Evolutionary conservation across 2,888 invertebrate species (phyloP), one percentile per base, ranked within the genome.

Genomic region (Podotricha telesiphe): DNA sequence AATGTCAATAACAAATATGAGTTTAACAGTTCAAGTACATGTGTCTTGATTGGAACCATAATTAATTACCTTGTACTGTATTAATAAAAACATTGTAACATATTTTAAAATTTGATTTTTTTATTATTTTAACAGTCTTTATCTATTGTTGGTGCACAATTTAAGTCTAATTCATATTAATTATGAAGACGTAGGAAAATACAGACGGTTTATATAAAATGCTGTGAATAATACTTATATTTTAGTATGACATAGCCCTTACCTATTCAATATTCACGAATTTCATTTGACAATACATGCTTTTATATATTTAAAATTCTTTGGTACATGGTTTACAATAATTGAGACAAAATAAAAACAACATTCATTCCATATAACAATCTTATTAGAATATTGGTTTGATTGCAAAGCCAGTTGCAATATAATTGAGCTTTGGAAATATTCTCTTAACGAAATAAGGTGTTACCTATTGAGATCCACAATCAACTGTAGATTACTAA

Each of bases 401-500:
- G 76, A 70, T 62, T 71, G 77, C 78, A 78, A 59, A 79, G 68
- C 70, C 69, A 74, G 73, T 77, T 71, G 74, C 73, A 74, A 79
- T 79, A 77, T 76, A 79, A 79, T 86, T 88, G 87, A 88, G 88
- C 87, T 79, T 80, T 81, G 82, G 83, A 82, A 83, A 84, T 68
- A 78, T 74, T 78, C 79, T 81, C 78, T 77, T 86, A 79, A 82
- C 84, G 86, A 84, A 84, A 67, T 61, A 75, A 76, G 75, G 72
- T 78, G 75, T 77, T 76, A 84, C 80, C 87, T 89, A 89, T 82
- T 91, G 92, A 92, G 91, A 91, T 91, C 91, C 87, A 91, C 91
- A 93, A 90, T 90, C 92, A 90, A 84, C 84, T 90, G 89, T 87
- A 89, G 86, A 83, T 91, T 91, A 91, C 89, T 89, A 86, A 89